Conservation (phyloP, 1,140 invertebrate species). For the Nomia melanderi region DNA sequence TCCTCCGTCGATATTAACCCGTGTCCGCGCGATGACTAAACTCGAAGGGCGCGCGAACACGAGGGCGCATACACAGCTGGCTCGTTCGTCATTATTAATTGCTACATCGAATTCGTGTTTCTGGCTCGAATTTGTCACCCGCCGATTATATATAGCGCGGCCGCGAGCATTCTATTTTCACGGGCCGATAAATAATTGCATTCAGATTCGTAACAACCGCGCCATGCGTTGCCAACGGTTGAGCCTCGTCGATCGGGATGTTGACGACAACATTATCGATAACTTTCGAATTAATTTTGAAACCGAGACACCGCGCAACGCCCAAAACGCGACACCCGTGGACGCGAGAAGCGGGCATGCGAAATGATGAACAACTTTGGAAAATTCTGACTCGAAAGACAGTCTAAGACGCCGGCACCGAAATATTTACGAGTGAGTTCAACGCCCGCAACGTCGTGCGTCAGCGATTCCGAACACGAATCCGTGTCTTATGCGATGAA, state of each 20-base stretch:
- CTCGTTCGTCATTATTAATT: slow-evolving; percentile 44
- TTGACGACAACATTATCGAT: slow-evolving; percentile 27
- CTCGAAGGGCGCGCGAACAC: not conserved
- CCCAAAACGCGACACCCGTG: too few relatives aligned
- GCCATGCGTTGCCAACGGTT: slow-evolving; percentile 16
- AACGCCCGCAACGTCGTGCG: not conserved
- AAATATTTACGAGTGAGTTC: not conserved
- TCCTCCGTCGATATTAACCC: slow-evolving; percentile 1
- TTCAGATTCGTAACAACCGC: slow-evolving; percentile 31
- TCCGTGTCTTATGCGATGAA: not conserved
- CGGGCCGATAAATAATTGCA: slow-evolving; percentile 41
- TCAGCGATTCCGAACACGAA: not conserved
- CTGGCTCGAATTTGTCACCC: slow-evolving; percentile 39
- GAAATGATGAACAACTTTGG: not conserved
- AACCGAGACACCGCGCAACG: not conserved
- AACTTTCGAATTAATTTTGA: not conserved
- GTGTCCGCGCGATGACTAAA: slow-evolving; percentile 27
- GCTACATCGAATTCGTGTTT: slow-evolving; percentile 48
- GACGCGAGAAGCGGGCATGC: too few relatives aligned
- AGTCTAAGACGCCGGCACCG: not conserved
- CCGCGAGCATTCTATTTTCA: slow-evolving; percentile 45
- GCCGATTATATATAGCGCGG: slow-evolving; percentile 29
- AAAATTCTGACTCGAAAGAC: not conserved
- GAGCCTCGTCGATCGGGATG: not conserved
- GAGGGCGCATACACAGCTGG: not conserved